Evolutionary conservation across 2,888 invertebrate species (phyloP), one percentile per base, ranked within the genome.

Genomic region (Falcaria lacertinaria): DNA sequence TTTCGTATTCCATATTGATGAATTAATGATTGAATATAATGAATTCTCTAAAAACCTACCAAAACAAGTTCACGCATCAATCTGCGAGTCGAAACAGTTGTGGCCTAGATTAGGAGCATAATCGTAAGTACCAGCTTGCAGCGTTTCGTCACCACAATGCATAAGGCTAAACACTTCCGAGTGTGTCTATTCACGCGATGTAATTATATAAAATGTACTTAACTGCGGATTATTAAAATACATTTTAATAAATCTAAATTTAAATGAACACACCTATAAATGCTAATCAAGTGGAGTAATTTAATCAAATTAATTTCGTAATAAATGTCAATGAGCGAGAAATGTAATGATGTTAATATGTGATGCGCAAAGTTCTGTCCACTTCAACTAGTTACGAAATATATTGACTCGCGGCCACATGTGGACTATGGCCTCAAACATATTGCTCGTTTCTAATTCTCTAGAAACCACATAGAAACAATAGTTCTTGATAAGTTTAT

Each of bases 311-410:
- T 37, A 25, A 37, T 37, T 37, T 22, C 15, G 11, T 22, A 37
- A 15, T 37, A 15, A 37, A 37, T 37, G 37, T 37, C 37, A 37
- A 22, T 37, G 22, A 7, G 37, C 37, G 14, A 37, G 22, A 22
- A 37, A 37, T 37, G 22, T 37, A 37, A 37, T 37, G 14, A 14
- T 22, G 19, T 37, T 37, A 37, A 37, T 37, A 13, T 37, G n/a
- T 14, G 36, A 36, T 22, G 36, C 36, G 36, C 35, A 17, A 11
- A 17, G 11, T 13, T 22, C 8, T 36, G 36, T 5, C 36, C 22
- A 14, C 36, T 3, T 36, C 22, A 3, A 14, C 6, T 8, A 19
- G 14, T 36, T 6, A n/a, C 36, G 2, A 15, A 19, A 19, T 36
- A 2, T 1, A 6, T 14, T 13, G 6, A 36, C 36, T 36, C 19